phyloP scores from a whole-genome alignment of 2,888 invertebrate genomes.

The Lysandra bellargus region DNA sequence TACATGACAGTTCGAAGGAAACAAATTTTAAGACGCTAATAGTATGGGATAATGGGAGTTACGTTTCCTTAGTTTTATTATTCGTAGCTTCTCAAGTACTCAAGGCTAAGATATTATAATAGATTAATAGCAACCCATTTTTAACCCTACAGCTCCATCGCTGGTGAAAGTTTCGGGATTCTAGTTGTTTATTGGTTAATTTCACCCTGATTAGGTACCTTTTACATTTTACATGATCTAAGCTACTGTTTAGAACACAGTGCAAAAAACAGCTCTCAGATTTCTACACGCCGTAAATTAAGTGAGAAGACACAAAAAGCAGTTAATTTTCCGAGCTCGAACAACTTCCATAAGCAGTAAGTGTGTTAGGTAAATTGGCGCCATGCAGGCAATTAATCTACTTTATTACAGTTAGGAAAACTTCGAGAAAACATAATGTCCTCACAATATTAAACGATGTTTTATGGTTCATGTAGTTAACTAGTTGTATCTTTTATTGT shows the following conservation, averaged over 20 bases:
- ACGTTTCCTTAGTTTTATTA: no score
- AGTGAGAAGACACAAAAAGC: neutral
- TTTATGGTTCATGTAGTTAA: neutral
- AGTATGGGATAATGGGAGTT: no score
- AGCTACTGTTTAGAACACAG: neutral
- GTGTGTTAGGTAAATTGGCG: constrained; percentile 17
- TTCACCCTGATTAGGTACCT: neutral
- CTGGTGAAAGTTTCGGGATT: no score
- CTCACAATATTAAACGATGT: neutral
- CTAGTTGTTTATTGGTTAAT: no score
- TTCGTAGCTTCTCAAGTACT: no score
- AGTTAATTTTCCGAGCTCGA: neutral
- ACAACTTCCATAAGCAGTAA: constrained; percentile 13
- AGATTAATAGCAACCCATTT: no score
- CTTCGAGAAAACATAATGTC: constrained; percentile 44
- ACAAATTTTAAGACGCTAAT: no score
- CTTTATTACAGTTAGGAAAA: constrained; percentile 53
- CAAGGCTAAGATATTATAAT: no score
- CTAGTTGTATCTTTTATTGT: neutral
- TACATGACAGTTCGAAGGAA: no score
- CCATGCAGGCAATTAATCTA: constrained; percentile 62
- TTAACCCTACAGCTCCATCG: no score
- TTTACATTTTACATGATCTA: no score
- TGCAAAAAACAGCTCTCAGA: neutral
- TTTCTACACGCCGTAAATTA: neutral